Evolutionary conservation across 30 jellyfish, hydroid and myxozoan species (phyloP).

Genomic region (Hydra vulgaris): DNA sequence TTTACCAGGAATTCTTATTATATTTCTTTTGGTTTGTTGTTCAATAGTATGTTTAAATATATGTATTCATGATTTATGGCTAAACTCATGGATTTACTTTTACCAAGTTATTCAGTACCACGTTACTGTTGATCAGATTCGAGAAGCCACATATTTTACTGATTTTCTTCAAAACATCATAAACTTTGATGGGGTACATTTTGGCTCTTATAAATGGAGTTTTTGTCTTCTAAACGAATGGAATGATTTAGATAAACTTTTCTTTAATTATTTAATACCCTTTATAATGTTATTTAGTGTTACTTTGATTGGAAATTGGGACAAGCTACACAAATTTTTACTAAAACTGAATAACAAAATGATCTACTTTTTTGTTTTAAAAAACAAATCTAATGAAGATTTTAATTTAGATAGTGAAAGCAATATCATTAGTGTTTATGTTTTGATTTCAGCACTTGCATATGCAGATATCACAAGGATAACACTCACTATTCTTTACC

Average conservation of each 20-base stretch:
- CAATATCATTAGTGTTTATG: not conserved
- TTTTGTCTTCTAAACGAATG: not conserved
- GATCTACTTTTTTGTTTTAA: not conserved
- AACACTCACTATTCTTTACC: not conserved
- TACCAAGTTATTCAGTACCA: conserved; percentile 3
- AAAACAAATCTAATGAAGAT: not conserved
- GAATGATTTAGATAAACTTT: conserved; percentile 1
- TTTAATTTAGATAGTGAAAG: not conserved
- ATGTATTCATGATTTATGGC: not conserved
- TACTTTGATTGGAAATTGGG: not conserved
- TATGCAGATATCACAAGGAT: conserved; percentile 9
- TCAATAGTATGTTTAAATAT: not conserved
- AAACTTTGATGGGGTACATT: not conserved
- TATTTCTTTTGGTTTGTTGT: not conserved
- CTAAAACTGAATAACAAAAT: not conserved
- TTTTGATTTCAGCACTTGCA: not conserved
- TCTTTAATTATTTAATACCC: not conserved
- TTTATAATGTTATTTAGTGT: not conserved
- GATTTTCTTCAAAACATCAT: not conserved
- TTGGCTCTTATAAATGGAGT: not conserved
- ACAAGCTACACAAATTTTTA: not conserved
- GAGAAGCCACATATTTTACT: not conserved
- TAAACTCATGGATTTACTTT: not conserved
- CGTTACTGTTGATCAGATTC: not conserved
- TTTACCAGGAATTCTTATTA: not conserved